These are phyloP conservation scores for Protonemura montana DNA, from an alignment of 2,888 invertebrate species.

Conservation along the genomic window DNA sequence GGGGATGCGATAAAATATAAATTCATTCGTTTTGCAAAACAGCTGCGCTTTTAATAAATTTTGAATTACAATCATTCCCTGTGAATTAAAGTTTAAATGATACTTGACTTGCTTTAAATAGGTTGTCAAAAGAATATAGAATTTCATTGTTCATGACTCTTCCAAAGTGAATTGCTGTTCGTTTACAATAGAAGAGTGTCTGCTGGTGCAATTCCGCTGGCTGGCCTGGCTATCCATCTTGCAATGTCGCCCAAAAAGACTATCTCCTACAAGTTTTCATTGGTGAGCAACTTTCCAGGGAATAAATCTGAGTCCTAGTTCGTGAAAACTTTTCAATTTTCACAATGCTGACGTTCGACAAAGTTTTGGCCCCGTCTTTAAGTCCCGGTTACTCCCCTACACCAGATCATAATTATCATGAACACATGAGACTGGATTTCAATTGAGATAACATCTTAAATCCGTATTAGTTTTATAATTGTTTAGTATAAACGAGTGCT, in stretches of 20 bases:
- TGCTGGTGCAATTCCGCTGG: not conserved
- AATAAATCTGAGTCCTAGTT: constrained; percentile 37
- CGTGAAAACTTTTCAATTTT: constrained; percentile 45
- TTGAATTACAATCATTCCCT: not conserved
- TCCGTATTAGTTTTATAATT: constrained; percentile 29
- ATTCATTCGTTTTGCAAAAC: not conserved
- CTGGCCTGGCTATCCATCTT: constrained; percentile 34
- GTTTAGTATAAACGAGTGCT: not conserved
- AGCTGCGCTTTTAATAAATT: not conserved
- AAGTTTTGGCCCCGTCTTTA: constrained; percentile 25
- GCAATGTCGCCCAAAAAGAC: constrained; percentile 36
- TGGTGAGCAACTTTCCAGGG: constrained; percentile 38
- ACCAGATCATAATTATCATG: constrained; percentile 33
- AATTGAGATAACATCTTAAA: constrained; percentile 28
- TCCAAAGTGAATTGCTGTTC: constrained; percentile 32
- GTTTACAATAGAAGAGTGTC: constrained; percentile 16
- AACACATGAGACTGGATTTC: constrained; percentile 14
- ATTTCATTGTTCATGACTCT: constrained; percentile 33
- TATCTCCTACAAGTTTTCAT: constrained; percentile 37
- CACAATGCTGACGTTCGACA: constrained; percentile 39
- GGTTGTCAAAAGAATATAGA: constrained; percentile 38
- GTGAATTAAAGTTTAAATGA: constrained; percentile 36
- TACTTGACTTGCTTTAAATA: constrained; percentile 40
- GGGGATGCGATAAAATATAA: not conserved
- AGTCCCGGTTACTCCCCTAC: constrained; percentile 20